Base-by-base conservation (phyloP, 2,888 invertebrate species). In the Drosophila limbata region DNA sequence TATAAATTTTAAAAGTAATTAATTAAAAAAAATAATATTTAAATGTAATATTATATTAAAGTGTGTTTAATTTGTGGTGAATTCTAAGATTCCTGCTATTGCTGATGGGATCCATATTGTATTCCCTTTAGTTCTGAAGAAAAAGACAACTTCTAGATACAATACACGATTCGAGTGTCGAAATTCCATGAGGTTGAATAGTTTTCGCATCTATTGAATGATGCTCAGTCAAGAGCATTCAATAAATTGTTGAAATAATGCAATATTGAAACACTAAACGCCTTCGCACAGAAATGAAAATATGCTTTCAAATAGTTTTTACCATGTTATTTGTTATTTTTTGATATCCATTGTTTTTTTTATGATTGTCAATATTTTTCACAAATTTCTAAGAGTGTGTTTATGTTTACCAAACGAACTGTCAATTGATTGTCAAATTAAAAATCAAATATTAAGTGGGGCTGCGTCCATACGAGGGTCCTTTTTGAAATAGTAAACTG, bases 391-490 rank as follows among this genome's bases (percentile, higher is more conserved):
- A 60, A 52, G 70, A 69, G 69, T 59, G 55, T 71, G 66, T 83
- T 86, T 84, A 69, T 79, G 77, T 81, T 87, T 87, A 66, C 77
- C 79, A 84, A 85, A 87, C 89, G 74, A 85, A 89, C 83, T 89
- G 90, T 85, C 85, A 89, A 88, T 85, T 85, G 85, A 85, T 85
- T 89, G 85, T 89, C 85, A 85, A 89, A 85, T 85, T 84, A 89
- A 89, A 85, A 83, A 82, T 71, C 75, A 73, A 78, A 83, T 57
- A 62, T 65, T 57, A 62, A 15, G 47, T 28, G 47, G 15, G 9
- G 3, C 13, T 39, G 21, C 45, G 62, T 40, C 33, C 4, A 39
- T 40, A 52, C 39, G 60, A 70, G 78, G 65, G 68, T 64, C 62
- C 70, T 67, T 65, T 82, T 83, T 82, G 63, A 74, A 83, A 83